Conservation (phyloP, 2,888 invertebrate genomes). For the Dilophus febrilis region DNA sequence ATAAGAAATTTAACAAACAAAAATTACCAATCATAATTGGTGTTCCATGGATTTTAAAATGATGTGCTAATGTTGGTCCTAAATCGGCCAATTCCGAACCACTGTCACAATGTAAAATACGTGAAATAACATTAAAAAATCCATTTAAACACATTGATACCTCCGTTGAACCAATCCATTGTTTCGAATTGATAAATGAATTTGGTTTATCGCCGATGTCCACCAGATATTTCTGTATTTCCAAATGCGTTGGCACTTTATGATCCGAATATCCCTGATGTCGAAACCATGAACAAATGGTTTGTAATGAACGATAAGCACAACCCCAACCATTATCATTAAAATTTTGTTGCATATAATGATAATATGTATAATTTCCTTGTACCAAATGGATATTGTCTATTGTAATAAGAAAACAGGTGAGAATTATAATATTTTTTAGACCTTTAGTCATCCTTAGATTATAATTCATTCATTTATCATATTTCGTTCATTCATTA, state of each 20-base stretch:
- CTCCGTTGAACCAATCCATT: constrained; percentile 98
- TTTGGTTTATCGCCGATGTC: constrained; percentile 84
- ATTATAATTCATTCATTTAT: constrained; percentile 4
- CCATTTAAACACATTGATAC: constrained; percentile 82
- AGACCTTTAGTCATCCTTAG: background rate
- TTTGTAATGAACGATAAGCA: constrained; percentile 94
- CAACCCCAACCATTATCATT: constrained; percentile 99
- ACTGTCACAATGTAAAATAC: constrained; percentile 68
- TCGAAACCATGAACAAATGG: constrained; percentile 89
- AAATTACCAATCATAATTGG: constrained; percentile 90
- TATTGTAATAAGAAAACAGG: background rate
- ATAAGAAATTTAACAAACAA: too few species aligned
- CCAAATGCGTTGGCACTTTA: constrained; percentile 60
- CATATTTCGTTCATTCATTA: too few species aligned
- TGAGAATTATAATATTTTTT: background rate
- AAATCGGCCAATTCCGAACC: constrained; percentile 68
- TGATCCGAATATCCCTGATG: constrained; percentile 67
- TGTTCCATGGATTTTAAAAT: constrained; percentile 84
- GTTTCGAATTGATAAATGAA: constrained; percentile 72
- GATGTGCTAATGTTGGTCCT: constrained; percentile 67
- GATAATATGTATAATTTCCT: constrained; percentile 85
- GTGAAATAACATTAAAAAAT: constrained; percentile 54
- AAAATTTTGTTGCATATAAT: constrained; percentile 88
- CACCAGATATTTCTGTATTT: constrained; percentile 88
- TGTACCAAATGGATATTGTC: constrained; percentile 38